Conservation (phyloP, 2,113 vertebrate genomes). For the Phycodurus eques region DNA sequence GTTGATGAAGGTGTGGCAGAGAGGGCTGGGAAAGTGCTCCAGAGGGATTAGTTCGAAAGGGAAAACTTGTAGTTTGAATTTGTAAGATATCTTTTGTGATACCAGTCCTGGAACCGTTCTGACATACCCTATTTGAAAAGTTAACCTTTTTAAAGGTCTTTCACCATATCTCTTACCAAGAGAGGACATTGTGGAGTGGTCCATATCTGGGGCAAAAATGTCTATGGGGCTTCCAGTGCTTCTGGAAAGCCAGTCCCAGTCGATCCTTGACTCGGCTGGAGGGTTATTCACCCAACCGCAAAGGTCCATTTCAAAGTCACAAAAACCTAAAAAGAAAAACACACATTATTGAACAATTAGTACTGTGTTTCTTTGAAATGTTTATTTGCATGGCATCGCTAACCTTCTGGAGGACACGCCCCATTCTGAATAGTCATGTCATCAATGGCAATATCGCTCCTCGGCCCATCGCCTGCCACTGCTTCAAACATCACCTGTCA, state of each 20-base stretch:
- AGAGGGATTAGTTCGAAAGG: no score
- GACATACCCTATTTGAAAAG: no score
- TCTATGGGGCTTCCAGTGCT: fast-evolving
- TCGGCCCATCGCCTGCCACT: slow-evolving; percentile 38
- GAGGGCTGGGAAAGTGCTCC: no score
- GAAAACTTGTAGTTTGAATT: no score
- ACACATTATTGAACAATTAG: neutral
- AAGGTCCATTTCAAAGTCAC: slow-evolving; percentile 76
- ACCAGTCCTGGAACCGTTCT: no score
- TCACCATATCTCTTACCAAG: slow-evolving; percentile 46
- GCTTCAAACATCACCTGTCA: slow-evolving; percentile 73
- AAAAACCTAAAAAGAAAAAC: slow-evolving; percentile 60
- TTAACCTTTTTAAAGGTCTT: no score
- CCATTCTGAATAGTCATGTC: slow-evolving; percentile 69
- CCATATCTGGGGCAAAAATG: slow-evolving; percentile 15
- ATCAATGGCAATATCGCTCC: slow-evolving; percentile 70
- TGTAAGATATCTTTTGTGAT: no score
- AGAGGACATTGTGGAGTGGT: slow-evolving; percentile 67
- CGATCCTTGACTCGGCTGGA: slow-evolving; percentile 32
- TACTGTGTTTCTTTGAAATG: neutral
- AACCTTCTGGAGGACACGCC: slow-evolving; percentile 66
- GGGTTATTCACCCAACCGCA: slow-evolving; percentile 72
- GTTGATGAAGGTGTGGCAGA: no score
- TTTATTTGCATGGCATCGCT: slow-evolving; percentile 12
- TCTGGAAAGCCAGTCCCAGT: slow-evolving; percentile 73